phyloP scores from a whole-genome alignment of 2,797 vertebrate species.

The Argyrosomus regius region DNA sequence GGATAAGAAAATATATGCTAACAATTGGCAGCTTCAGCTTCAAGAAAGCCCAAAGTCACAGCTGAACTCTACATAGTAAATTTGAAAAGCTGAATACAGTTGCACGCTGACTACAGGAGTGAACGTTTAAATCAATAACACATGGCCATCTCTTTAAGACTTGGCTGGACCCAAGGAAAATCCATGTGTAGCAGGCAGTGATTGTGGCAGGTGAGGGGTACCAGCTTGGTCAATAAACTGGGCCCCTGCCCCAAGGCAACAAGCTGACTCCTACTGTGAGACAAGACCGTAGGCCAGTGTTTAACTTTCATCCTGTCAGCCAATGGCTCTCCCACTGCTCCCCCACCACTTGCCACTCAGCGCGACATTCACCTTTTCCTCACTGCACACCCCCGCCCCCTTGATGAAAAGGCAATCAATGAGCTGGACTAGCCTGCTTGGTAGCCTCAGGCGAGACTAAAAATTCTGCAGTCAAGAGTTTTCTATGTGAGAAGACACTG shows the following conservation, averaged over 20 bases:
- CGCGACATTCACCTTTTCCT: slow-evolving; percentile 75
- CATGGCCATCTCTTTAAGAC: slow-evolving; percentile 58
- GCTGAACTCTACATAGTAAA: slow-evolving; percentile 29
- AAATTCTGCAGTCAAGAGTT: slow-evolving; percentile 64
- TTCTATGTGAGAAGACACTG: slow-evolving; percentile 49
- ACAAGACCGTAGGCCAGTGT: slow-evolving; percentile 74
- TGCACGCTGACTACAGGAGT: slow-evolving; percentile 44
- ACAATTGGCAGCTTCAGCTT: slow-evolving; percentile 37
- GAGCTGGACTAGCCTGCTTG: slow-evolving; percentile 69
- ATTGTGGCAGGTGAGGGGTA: slow-evolving; percentile 65
- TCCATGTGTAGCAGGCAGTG: slow-evolving; percentile 49
- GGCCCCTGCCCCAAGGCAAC: slow-evolving; percentile 75
- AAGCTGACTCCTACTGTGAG: slow-evolving; percentile 73
- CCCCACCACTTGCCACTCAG: slow-evolving; percentile 78
- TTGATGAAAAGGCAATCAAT: slow-evolving; percentile 79
- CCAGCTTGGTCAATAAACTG: slow-evolving; percentile 75
- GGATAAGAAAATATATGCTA: slow-evolving; percentile 35
- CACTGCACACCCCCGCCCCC: slow-evolving; percentile 54
- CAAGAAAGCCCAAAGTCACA: slow-evolving; percentile 34
- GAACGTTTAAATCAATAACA: slow-evolving; percentile 72
- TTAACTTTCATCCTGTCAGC: slow-evolving; percentile 79
- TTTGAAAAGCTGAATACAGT: slow-evolving; percentile 51
- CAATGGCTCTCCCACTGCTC: slow-evolving; percentile 75
- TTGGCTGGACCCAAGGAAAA: slow-evolving; percentile 51
- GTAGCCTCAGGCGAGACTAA: slow-evolving; percentile 69